Evolutionary conservation across 2,797 vertebrate genomes (phyloP).

Genomic region (Liasis olivaceus): DNA sequence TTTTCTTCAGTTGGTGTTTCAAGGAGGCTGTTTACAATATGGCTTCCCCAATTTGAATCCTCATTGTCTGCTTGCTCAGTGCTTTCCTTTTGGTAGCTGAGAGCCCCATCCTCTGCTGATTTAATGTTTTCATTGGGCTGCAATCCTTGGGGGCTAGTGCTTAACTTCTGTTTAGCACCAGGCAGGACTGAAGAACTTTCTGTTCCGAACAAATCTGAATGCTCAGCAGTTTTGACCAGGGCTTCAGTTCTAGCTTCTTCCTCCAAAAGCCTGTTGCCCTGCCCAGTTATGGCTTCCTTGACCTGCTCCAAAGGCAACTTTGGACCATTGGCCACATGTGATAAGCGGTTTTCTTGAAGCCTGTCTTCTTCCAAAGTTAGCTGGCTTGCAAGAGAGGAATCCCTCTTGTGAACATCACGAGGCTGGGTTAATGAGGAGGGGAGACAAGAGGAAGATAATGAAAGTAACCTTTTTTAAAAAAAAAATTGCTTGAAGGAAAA

Average conservation of each 20-base stretch:
- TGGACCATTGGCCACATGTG: conserved; percentile 46
- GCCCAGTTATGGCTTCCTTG: conserved; percentile 51
- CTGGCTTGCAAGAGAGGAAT: conserved; percentile 79
- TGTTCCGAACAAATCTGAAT: conserved; percentile 69
- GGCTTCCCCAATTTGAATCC: conserved; percentile 47
- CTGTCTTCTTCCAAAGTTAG: conserved; percentile 80
- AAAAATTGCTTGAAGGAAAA: background rate
- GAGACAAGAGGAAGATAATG: background rate
- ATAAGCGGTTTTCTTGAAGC: conserved; percentile 33
- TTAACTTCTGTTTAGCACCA: conserved; percentile 73
- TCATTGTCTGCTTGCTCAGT: conserved; percentile 34
- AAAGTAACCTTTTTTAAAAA: background rate
- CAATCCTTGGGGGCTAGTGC: conserved; percentile 68
- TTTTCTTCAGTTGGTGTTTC: conserved; percentile 65
- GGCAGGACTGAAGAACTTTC: conserved; percentile 76
- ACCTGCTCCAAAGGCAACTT: conserved; percentile 38
- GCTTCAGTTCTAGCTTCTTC: conserved; percentile 64
- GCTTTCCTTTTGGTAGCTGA: conserved; percentile 32
- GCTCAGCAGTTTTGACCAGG: conserved; percentile 69
- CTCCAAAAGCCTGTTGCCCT: conserved; percentile 48
- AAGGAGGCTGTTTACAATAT: conserved; percentile 66
- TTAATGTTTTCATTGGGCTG: conserved; percentile 48
- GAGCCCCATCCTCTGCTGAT: background rate
- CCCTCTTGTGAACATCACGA: conserved; percentile 71
- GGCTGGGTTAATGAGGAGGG: conserved; percentile 65